These are phyloP conservation scores for Acrossocheilus wenchowensis DNA, from an alignment of 2,797 vertebrate species.

Conservation along the genomic window DNA sequence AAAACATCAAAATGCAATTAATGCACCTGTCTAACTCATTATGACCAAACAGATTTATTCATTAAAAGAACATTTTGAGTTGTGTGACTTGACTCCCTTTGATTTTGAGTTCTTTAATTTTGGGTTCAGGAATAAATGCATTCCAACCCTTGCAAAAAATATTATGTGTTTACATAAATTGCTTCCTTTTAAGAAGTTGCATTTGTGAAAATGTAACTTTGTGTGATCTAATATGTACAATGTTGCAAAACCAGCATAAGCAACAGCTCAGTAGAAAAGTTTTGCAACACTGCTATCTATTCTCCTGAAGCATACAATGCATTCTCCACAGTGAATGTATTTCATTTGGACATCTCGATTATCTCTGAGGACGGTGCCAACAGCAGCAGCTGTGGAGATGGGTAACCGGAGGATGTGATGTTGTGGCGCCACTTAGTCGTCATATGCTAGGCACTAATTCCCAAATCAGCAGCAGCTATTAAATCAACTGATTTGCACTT, in stretches of 20 bases:
- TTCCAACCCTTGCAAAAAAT: not conserved
- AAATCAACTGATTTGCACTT: constrained; percentile 42
- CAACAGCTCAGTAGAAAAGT: not conserved
- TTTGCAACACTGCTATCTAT: constrained; percentile 17
- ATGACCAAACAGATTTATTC: constrained; percentile 6
- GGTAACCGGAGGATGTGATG: constrained; percentile 34
- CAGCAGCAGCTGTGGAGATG: constrained; percentile 66
- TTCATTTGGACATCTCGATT: constrained; percentile 66
- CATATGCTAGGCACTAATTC: constrained; percentile 39
- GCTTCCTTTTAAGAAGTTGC: not conserved
- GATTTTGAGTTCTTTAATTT: constrained; percentile 5
- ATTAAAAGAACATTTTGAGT: not conserved
- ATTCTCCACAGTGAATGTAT: constrained; percentile 54
- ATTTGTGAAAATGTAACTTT: not conserved
- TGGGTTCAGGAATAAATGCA: not conserved
- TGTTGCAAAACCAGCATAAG: not conserved
- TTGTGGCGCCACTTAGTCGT: constrained; percentile 29
- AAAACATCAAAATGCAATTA: constrained; percentile 25
- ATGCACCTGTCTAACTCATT: not conserved
- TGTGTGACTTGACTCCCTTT: constrained; percentile 11
- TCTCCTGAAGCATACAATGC: constrained; percentile 4
- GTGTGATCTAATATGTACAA: not conserved
- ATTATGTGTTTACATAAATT: not conserved
- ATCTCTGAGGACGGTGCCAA: constrained; percentile 62
- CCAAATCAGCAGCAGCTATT: constrained; percentile 39